These are phyloP conservation scores for Oithona nana DNA, from an alignment of 2,888 invertebrate species.

Conservation along the genomic window DNA sequence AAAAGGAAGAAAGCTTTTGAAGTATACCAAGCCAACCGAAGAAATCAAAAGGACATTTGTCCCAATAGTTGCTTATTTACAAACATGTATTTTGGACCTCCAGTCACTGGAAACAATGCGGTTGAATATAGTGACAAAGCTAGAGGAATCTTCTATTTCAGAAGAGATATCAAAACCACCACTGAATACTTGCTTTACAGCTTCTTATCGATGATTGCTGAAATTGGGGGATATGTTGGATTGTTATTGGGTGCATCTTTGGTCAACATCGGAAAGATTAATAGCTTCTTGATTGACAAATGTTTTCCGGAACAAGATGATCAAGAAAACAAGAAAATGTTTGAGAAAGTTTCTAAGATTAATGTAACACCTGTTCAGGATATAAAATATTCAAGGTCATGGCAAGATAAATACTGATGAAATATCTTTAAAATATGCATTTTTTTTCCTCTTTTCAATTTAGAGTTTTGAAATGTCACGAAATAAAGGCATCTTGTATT, in stretches of 20 bases:
- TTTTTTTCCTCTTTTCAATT: no score
- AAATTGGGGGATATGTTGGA: no score
- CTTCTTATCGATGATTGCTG: not conserved
- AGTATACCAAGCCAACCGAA: constrained; percentile 1
- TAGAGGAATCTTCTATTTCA: not conserved
- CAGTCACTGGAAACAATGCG: not conserved
- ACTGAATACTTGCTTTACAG: not conserved
- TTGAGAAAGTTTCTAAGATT: no score
- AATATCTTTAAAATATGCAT: no score
- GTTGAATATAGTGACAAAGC: not conserved
- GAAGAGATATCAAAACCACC: not conserved
- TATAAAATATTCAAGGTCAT: no score
- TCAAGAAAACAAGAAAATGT: no score
- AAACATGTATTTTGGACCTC: constrained; percentile 6
- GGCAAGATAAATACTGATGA: no score
- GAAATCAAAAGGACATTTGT: constrained; percentile 8
- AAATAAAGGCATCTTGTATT: no score
- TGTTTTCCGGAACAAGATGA: no score
- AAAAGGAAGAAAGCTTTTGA: not conserved
- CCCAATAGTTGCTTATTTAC: not conserved
- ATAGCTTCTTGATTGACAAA: not conserved
- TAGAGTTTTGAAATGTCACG: no score
- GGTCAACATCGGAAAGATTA: not conserved
- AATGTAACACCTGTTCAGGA: no score
- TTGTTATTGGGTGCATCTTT: not conserved